Evolutionary conservation across 2,888 invertebrate genomes (phyloP).

Genomic region (Drosophila buzzatii): DNA sequence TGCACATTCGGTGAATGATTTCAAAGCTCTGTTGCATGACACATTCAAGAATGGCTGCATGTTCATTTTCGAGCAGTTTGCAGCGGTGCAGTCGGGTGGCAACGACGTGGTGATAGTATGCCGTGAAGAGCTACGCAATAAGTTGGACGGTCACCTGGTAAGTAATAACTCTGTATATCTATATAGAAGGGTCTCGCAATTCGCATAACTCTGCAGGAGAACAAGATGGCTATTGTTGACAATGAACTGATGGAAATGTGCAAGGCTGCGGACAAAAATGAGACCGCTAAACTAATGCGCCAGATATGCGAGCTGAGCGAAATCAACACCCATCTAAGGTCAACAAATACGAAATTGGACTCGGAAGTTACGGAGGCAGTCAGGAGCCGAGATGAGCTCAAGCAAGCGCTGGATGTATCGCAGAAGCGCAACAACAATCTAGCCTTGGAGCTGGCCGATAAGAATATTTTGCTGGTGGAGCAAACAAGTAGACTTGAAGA

Average conservation of each 20-base stretch:
- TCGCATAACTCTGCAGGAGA: conserved; percentile 7
- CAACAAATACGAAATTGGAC: background rate
- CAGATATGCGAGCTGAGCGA: conserved; percentile 3
- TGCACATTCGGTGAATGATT: conserved; percentile 44
- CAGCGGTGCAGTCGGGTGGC: conserved; percentile 3
- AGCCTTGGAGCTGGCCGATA: conserved; percentile 16
- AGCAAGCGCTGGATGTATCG: conserved; percentile 1
- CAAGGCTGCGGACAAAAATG: background rate
- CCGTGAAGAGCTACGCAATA: conserved; percentile 23
- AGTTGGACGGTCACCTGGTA: conserved; percentile 53
- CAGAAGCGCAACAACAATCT: conserved; percentile 12
- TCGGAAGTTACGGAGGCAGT: background rate
- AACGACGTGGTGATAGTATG: conserved; percentile 23
- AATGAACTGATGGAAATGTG: conserved; percentile 16
- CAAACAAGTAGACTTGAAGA: background rate
- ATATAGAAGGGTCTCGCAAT: background rate
- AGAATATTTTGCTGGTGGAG: background rate
- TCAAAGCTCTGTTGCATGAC: conserved; percentile 47
- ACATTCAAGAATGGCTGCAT: conserved; percentile 37
- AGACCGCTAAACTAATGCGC: background rate
- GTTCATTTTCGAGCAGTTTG: conserved; percentile 39
- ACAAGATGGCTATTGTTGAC: conserved; percentile 6
- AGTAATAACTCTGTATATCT: background rate
- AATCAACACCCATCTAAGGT: background rate
- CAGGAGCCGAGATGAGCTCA: conserved; percentile 12